Base-by-base conservation (phyloP, 2,888 invertebrate genomes). In the Prosapia bicincta region DNA sequence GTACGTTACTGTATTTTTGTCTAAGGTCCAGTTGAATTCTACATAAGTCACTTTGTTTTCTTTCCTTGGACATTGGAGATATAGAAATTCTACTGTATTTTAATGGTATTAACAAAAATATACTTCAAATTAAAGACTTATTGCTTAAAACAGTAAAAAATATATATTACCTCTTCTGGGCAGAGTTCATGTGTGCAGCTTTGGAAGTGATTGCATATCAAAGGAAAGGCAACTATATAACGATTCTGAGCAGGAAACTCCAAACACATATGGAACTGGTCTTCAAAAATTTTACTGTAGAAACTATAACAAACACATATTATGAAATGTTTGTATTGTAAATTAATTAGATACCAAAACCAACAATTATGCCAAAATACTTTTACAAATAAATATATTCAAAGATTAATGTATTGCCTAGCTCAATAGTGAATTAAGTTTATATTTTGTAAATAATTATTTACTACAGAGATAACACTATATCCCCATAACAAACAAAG, bases 181-280 rank as follows among this genome's bases (percentile, higher is more conserved):
- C 99, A 99, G 82, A 99, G 89, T 84, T 98, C 97, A 85, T 99
- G 99, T 0, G 98, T 97, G 83, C 98, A 97, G 83, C 96, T 95
- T 86, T 98, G 97, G 84, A 99, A 99, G 85, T 99, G 99, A 79
- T 96, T 95, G 85, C 99, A 99, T 81, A 99, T 95, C 75, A 98
- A 88, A 9, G 99, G 99, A 85, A 99, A 99, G 72, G 98, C 97
- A 80, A 99, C 95, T 79, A 98, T 98, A 84, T 95, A 99, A 66
- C 99, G 91, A 85, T 97, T 97, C 86, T 99, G 99, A 25, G 98
- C 98, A 30, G 99, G 99, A 84, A 99, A 98, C 85, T 99, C 98
- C 80, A 99, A 88, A 85, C 99, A 99, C 95, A 97, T 96, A 83
- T 97, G 97, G 84, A 99, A 99, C 85, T 99, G 98, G 82, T 95